A percentile compares a stretch with the other conserved stretches of the same genome.
Evolutionary conservation across 1,140 invertebrate genomes (phyloP).

Genomic region (Drosophila tristis): DNA sequence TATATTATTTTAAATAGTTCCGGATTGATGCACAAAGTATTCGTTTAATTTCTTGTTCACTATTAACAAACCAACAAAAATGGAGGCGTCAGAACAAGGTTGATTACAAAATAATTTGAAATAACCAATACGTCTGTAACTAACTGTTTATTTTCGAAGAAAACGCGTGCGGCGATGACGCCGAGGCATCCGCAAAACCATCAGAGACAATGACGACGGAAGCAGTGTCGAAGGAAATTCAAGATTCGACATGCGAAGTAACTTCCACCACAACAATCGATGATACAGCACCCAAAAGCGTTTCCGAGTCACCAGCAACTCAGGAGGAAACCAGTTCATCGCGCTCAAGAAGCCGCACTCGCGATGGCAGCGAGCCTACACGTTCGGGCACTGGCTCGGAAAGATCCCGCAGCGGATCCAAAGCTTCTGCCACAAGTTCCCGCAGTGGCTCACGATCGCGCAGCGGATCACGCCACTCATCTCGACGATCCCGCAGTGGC

Average conservation of each 20-base stretch:
- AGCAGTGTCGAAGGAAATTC: background rate
- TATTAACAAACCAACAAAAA: background rate
- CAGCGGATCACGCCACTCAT: conserved; percentile 80
- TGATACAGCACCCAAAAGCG: conserved; percentile 23
- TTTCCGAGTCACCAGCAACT: conserved; percentile 10
- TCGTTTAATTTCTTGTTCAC: background rate
- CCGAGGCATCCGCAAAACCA: background rate
- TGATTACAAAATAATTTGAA: conserved; percentile 9
- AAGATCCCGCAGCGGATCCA: conserved; percentile 83
- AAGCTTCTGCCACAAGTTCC: conserved; percentile 63
- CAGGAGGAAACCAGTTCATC: background rate
- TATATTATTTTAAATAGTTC: background rate
- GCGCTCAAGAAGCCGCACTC: conserved; percentile 23
- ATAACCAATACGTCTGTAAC: background rate
- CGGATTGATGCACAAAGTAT: background rate
- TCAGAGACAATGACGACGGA: background rate
- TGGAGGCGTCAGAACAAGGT: conserved; percentile 30
- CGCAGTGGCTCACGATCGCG: conserved; percentile 79
- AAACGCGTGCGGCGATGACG: conserved; percentile 1
- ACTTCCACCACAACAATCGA: conserved; percentile 2
- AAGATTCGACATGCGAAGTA: conserved; percentile 3
- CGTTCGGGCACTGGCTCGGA: conserved; percentile 49
- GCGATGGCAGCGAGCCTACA: conserved; percentile 6
- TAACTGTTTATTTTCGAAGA: conserved; percentile 17
- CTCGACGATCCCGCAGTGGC: conserved; percentile 39